These are phyloP conservation scores for Antechinus flavipes DNA, from an alignment of 2,113 vertebrate genomes.

Conservation along the genomic window DNA sequence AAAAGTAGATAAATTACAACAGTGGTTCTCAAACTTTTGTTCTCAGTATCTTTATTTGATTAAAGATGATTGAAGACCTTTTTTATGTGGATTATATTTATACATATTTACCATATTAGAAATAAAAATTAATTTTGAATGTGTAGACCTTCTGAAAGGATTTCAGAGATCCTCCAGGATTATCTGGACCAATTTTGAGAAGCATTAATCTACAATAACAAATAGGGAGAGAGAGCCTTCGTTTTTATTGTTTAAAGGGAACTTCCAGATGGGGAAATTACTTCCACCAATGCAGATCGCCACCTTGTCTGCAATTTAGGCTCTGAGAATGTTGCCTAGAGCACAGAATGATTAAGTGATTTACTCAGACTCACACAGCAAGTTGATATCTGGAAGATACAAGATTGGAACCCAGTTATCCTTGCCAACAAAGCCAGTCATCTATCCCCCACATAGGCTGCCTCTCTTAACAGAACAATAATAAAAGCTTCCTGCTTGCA, in stretches of 20 bases:
- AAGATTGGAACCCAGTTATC: background rate
- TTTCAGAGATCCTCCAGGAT: too few relatives aligned
- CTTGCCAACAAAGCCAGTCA: background rate
- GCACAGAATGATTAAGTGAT: background rate
- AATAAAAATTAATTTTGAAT: too few relatives aligned
- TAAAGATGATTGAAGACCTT: too few relatives aligned
- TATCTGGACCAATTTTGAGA: too few relatives aligned
- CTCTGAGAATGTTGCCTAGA: background rate
- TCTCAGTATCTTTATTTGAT: too few relatives aligned
- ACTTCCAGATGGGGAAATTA: background rate
- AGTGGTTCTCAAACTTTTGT: too few relatives aligned
- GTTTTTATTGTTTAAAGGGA: background rate
- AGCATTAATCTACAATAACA: too few relatives aligned
- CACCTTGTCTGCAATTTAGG: background rate
- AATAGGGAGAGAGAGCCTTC: background rate
- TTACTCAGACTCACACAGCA: background rate
- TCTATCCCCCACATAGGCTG: background rate
- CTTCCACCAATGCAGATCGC: background rate
- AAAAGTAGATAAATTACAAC: background rate
- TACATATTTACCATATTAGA: too few relatives aligned
- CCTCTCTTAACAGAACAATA: background rate
- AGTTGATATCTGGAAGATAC: background rate
- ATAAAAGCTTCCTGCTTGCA: background rate
- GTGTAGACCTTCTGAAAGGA: too few relatives aligned
- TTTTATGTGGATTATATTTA: too few relatives aligned